These are phyloP conservation scores for Phenacoccus solenopsis DNA, from an alignment of 1,140 invertebrate species.

Conservation along the genomic window DNA sequence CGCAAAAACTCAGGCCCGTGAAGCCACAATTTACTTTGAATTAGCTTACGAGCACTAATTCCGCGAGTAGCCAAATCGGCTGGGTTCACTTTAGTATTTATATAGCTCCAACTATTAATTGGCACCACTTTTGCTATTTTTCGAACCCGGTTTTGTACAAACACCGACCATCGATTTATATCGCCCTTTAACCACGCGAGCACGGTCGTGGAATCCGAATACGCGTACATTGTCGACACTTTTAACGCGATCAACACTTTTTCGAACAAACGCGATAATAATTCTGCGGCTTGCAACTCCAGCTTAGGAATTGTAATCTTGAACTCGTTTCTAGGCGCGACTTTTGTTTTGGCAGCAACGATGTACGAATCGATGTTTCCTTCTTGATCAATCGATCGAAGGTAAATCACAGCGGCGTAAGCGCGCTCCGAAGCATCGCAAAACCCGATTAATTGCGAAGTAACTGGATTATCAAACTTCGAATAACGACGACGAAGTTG, in stretches of 20 bases:
- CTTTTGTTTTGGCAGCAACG: constrained; percentile 21
- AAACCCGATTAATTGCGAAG: constrained; percentile 5
- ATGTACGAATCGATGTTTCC: constrained; percentile 19
- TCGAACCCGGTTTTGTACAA: not conserved
- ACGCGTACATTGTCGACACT: constrained; percentile 2
- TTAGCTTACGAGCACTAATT: not conserved
- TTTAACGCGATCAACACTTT: not conserved
- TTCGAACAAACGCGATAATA: constrained; percentile 9
- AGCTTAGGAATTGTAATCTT: constrained; percentile 22
- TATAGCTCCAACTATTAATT: constrained; percentile 25
- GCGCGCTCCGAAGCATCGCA: constrained; percentile 9
- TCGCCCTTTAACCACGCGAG: constrained; percentile 30
- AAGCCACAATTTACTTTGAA: not conserved
- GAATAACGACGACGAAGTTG: not conserved
- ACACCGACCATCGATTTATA: constrained; percentile 27
- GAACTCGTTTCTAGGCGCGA: constrained; percentile 24
- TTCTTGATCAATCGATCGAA: not conserved
- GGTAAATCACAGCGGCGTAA: constrained; percentile 10
- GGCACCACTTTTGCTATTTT: not conserved
- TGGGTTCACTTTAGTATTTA: constrained; percentile 28
- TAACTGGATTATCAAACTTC: not conserved
- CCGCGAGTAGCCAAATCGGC: constrained; percentile 24
- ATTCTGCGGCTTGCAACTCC: constrained; percentile 25
- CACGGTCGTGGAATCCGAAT: constrained; percentile 30
- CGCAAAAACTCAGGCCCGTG: not conserved